Evolutionary conservation across 2,888 invertebrate species (phyloP).

Genomic region (Coleophora flavipennella): DNA sequence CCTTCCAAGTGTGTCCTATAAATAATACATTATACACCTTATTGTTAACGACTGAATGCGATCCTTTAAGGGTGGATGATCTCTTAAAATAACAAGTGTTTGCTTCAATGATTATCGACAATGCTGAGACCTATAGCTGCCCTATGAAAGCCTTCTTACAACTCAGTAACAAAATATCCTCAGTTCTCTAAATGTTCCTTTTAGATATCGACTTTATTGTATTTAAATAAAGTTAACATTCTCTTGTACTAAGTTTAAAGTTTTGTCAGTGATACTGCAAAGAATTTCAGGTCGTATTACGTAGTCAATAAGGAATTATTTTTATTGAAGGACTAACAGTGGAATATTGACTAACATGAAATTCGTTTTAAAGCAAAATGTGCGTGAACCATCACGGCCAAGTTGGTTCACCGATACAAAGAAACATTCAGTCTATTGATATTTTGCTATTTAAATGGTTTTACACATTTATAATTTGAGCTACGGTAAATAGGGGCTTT

Average conservation of each 20-base stretch:
- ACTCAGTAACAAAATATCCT: constrained; percentile 2
- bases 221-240: constrained; percentile 11
- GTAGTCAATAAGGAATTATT: constrained; percentile 15
- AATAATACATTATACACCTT: constrained; percentile 69
- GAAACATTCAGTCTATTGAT: constrained; percentile 66
- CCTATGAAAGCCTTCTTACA: constrained; percentile 54
- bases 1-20: constrained; percentile 68
- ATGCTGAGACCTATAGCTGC: constrained; percentile 67
- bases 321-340: constrained; percentile 8
- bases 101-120: constrained; percentile 73
- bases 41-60: constrained; percentile 56
- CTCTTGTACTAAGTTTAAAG: neutral
- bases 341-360: constrained; percentile 24
- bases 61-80: constrained; percentile 70
- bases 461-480: constrained; percentile 71
- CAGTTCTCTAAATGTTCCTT: no score
- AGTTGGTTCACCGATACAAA: constrained; percentile 69
- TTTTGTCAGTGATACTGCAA: neutral
- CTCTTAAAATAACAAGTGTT: constrained; percentile 74
- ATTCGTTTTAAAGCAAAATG: constrained; percentile 53
- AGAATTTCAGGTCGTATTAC: constrained; percentile 13
- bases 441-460: constrained; percentile 68
- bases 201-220: neutral
- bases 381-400: constrained; percentile 69
- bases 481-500: constrained; percentile 62